Conservation (phyloP, 2,888 invertebrate species). For the Cryptus armator region DNA sequence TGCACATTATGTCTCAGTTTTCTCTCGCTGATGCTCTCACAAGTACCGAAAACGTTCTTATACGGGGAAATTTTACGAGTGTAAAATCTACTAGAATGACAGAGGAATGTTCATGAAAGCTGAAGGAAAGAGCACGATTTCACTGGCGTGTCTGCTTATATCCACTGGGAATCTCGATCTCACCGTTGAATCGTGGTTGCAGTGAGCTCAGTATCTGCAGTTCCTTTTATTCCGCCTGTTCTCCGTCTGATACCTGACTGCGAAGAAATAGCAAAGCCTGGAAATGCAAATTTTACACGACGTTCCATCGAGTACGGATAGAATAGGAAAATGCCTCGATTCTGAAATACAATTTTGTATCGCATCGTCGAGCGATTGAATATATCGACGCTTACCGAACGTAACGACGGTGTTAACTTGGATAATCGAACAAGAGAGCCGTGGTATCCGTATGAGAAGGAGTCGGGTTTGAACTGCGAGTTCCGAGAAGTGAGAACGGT, state of each 20-base stretch:
- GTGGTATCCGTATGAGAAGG: constrained; percentile 26
- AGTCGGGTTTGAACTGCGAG: constrained; percentile 32
- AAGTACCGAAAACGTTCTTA: constrained; percentile 12
- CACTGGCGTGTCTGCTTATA: constrained; percentile 4
- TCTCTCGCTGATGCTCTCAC: constrained; percentile 24
- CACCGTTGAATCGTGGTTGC: constrained; percentile 44
- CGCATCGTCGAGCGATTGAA: constrained; percentile 19
- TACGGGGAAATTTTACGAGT: constrained; percentile 25
- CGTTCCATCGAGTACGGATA: not conserved
- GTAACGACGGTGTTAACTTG: constrained; percentile 26
- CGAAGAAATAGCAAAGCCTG: not conserved
- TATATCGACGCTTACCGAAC: constrained; percentile 26
- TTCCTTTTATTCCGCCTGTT: constrained; percentile 3
- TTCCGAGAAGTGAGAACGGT: constrained; percentile 47
- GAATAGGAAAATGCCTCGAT: constrained; percentile 13
- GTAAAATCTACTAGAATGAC: not conserved
- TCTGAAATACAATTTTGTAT: constrained; percentile 11
- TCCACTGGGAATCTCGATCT: constrained; percentile 23
- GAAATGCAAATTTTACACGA: constrained; percentile 42
- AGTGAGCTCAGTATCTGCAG: constrained; percentile 11
- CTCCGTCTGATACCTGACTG: not conserved
- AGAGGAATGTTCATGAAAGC: not conserved
- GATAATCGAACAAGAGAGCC: constrained; percentile 51
- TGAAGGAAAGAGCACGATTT: not conserved
- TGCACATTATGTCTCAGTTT: constrained; percentile 72